phyloP scores from a whole-genome alignment of 1,140 invertebrate species.

The Dinoponera quadriceps region DNA sequence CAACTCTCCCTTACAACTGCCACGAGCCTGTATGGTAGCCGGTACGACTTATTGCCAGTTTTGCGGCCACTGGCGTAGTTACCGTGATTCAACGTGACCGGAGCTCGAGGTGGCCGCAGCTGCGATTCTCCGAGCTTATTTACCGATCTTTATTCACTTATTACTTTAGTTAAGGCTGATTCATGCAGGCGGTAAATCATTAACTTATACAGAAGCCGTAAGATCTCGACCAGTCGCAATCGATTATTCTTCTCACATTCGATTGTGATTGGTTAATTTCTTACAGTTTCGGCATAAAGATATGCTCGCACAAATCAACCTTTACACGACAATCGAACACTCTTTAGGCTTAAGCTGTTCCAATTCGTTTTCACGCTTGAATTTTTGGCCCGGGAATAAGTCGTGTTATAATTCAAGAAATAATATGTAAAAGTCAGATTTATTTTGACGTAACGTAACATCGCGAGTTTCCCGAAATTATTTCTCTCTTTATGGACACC shows the following conservation, averaged over 20 bases:
- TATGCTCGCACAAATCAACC: too few species aligned
- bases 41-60: constrained; percentile 50
- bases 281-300: too few species aligned
- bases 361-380: neutral
- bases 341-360: neutral
- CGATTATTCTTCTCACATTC: neutral
- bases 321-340: neutral
- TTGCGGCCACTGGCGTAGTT: constrained; percentile 14
- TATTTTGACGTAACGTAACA: neutral
- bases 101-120: neutral
- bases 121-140: neutral
- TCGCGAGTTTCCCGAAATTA: neutral
- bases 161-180: too few species aligned
- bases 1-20: constrained; percentile 22
- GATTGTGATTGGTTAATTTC: too few species aligned
- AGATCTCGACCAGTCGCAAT: too few species aligned
- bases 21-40: neutral
- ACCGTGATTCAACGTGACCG: neutral
- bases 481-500: neutral
- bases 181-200: too few species aligned
- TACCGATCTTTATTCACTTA: neutral
- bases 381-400: neutral
- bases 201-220: too few species aligned
- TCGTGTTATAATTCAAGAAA: too few species aligned
- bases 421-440: neutral